phyloP scores from a whole-genome alignment of 1,140 invertebrate genomes.

The Heterodera carotae region DNA sequence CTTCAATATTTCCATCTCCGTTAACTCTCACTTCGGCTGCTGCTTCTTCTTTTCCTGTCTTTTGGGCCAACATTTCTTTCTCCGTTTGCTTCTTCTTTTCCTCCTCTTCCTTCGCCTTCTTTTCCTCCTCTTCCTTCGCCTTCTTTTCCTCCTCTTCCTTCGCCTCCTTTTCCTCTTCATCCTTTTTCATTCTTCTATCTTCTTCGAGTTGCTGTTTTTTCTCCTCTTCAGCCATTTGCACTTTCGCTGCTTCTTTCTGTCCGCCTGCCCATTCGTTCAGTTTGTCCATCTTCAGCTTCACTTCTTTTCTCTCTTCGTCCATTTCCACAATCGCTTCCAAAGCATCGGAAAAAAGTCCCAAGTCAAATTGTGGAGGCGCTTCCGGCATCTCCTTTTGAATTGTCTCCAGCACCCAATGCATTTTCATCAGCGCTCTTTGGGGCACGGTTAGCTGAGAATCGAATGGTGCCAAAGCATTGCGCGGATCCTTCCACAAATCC shows the following conservation, averaged over 20 bases:
- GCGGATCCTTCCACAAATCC: slow-evolving; percentile 8
- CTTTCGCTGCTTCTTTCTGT: neutral
- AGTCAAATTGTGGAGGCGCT: slow-evolving; percentile 16
- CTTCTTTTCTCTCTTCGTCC: slow-evolving; percentile 13
- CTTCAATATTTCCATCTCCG: neutral
- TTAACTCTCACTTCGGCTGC: neutral
- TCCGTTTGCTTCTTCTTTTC: neutral
- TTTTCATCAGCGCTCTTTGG: slow-evolving; percentile 16
- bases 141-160: no score
- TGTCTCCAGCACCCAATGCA: slow-evolving; percentile 27
- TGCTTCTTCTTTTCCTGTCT: neutral
- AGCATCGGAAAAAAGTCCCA: slow-evolving; percentile 13
- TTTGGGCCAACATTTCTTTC: neutral
- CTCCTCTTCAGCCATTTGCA: neutral
- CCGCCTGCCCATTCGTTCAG: slow-evolving; percentile 19
- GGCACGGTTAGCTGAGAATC: slow-evolving; percentile 8
- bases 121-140: no score
- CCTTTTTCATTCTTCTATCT: no score
- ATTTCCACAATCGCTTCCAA: slow-evolving; percentile 26
- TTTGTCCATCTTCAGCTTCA: slow-evolving; percentile 24
- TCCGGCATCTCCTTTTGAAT: slow-evolving; percentile 13
- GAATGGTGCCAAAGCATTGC: slow-evolving; percentile 9
- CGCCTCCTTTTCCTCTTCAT: no score
- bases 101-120: neutral
- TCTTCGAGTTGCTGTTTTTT: neutral